Percentiles rank a stretch among this genome's conserved stretches.
phyloP scores from a whole-genome alignment of 1,140 invertebrate species.

The Rhynchophorus ferrugineus region DNA sequence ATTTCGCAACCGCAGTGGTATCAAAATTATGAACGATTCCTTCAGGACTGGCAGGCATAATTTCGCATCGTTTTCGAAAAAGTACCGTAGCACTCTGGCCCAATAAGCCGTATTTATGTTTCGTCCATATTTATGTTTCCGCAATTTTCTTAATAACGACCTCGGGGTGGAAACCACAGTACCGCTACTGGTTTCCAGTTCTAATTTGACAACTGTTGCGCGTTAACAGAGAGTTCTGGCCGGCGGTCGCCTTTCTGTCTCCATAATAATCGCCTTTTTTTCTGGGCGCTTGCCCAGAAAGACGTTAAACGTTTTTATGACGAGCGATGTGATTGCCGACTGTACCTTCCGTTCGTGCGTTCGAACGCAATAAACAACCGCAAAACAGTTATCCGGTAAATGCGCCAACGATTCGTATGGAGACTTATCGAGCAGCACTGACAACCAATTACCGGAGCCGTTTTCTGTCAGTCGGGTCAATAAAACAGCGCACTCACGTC shows the following conservation, averaged over 20 bases:
- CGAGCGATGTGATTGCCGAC: not conserved
- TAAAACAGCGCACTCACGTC: no score
- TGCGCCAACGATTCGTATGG: no score
- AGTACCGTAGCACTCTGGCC: not conserved
- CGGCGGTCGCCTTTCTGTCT: not conserved
- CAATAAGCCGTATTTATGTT: not conserved
- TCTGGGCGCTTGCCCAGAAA: not conserved
- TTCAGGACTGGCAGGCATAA: not conserved
- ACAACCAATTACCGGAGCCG: no score
- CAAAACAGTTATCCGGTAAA: not conserved
- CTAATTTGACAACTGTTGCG: slow-evolving; percentile 14
- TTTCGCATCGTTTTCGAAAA: not conserved
- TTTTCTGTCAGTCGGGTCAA: no score
- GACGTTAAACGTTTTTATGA: not conserved
- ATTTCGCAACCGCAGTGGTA: not conserved
- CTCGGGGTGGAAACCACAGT: not conserved
- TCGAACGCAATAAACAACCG: not conserved
- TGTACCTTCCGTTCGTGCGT: not conserved
- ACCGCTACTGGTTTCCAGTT: slow-evolving; percentile 10
- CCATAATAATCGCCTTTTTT: not conserved
- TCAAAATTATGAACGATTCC: not conserved
- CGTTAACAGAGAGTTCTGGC: slow-evolving; percentile 1
- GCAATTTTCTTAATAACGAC: not conserved
- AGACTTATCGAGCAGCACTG: no score
- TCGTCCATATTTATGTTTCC: not conserved